Evolutionary conservation across 2,888 invertebrate species (phyloP), one percentile per base, ranked within the genome.

Genomic region (Dryadula phaetusa): DNA sequence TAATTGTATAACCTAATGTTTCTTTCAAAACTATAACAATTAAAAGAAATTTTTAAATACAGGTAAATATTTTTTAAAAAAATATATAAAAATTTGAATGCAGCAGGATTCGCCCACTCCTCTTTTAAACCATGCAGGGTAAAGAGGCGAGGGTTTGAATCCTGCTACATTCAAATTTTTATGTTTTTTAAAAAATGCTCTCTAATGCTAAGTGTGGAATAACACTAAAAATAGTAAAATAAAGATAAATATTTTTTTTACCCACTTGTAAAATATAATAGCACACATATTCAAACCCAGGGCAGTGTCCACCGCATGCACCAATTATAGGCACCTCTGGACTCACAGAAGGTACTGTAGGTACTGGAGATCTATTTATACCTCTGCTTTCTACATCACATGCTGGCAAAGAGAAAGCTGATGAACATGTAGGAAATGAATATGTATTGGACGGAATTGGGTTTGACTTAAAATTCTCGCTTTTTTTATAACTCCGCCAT

Each of bases 211-310:
- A n/a, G n/a, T n/a, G n/a, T n/a, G n/a, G n/a, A n/a, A n/a, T n/a
- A n/a, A n/a, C n/a, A 22, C 22, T 49, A n/a, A 5, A 32, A 7
- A 53, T 53, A 6, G 3, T 4, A 53, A n/a, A 49, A 6, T 47
- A 20, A 10, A 3, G 20, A 34, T n/a, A n/a, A n/a, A n/a, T 37
- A 4, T 32, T 44, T 34, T 46, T 25, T n/a, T 42, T 44, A 70
- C 64, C 76, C 79, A 95, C 95, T 93, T 95, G 95, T 78, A 95
- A 89, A 78, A 95, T 94, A 83, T 95, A 95, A 84, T 95, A 95
- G 87, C 95, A 95, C 75, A 95, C 94, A 90, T 95, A 95, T 90
- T 95, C 95, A 88, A 95, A 95, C 72, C 94, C 95, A 72, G 95
- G 94, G 74, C 95, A 95, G 79, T 95, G 95, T 4, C 95, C 95